Evolutionary conservation across 1,140 invertebrate genomes (phyloP), one percentile per base, ranked within the genome.

Genomic region (Micrasema longulum): DNA sequence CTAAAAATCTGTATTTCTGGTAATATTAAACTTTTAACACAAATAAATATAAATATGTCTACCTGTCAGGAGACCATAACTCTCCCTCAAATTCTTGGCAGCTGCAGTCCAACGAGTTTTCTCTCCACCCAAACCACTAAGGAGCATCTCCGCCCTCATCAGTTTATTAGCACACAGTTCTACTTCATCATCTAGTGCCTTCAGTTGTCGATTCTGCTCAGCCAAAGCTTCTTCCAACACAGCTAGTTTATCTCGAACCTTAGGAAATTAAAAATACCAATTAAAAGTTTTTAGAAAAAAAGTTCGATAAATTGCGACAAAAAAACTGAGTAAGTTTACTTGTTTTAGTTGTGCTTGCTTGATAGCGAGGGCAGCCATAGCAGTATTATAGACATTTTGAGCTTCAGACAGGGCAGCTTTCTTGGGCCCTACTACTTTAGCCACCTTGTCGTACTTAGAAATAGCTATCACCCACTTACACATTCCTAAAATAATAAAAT

Each of bases 401-500:
- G 95, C 94, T 64, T 89, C 89, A 0, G 90, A 90, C 12, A 97
- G 78, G 5, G 93, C 92, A 76, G 89, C 87, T 78, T 93, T 94
- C 78, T 93, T 96, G 0, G 95, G 95, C 0, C 91, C 91, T 16
- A 98, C 91, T 18, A 97, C 90, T 81, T 93, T 93, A 0, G 94
- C 94, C 0, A 98, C 95, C 76, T 92, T 90, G 80, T 98, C 96
- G 79, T 98, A 98, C 74, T 97, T 95, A 10, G 95, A 93, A 80
- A 98, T 93, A 0, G 93, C 94, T 71, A 93, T 90, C 1, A 97
- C 92, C 97, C 97, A 98, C 76, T 92, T 93, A 75, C 95, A 96
- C 36, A 98, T 84, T 75, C 92, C 87, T 87, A 65, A 65, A 77
- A 74, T 63, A 7, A n/a, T n/a, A n/a, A n/a, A n/a, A n/a, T n/a